Percentiles rank a stretch among this genome's conserved stretches.
phyloP scores from a whole-genome alignment of 1,140 invertebrate species.

The Chionoecetes opilio region DNA sequence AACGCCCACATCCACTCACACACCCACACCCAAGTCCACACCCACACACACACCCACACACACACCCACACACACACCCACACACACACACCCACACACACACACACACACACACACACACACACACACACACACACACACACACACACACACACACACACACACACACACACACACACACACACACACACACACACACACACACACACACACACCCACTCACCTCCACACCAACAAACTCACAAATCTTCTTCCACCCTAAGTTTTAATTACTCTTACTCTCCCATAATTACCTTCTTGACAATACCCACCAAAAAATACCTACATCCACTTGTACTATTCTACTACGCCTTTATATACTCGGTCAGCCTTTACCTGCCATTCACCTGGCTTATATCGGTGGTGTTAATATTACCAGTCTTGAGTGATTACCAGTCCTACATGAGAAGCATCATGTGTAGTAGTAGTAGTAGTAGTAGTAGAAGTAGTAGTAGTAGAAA shows the following conservation, averaged over 20 bases:
- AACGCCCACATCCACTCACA: neutral
- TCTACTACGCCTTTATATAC: neutral
- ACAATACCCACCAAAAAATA: neutral
- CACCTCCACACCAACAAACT: too few species aligned
- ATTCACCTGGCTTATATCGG: too few species aligned
- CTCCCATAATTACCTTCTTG: neutral
- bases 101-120: neutral
- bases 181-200: constrained; percentile 27
- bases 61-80: neutral
- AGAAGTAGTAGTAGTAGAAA: too few species aligned
- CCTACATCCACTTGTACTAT: neutral
- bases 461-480: too few species aligned
- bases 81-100: neutral
- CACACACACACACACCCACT: neutral
- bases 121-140: neutral
- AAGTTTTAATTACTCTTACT: neutral
- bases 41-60: neutral
- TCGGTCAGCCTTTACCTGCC: neutral
- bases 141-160: neutral
- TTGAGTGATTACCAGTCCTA: too few species aligned
- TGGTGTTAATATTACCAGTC: too few species aligned
- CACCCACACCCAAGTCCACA: too few species aligned
- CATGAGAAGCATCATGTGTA: too few species aligned
- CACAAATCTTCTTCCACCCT: neutral
- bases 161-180: neutral